Evolutionary conservation across 2,888 invertebrate species (phyloP).

Genomic region (Ecdyonurus torrentis): DNA sequence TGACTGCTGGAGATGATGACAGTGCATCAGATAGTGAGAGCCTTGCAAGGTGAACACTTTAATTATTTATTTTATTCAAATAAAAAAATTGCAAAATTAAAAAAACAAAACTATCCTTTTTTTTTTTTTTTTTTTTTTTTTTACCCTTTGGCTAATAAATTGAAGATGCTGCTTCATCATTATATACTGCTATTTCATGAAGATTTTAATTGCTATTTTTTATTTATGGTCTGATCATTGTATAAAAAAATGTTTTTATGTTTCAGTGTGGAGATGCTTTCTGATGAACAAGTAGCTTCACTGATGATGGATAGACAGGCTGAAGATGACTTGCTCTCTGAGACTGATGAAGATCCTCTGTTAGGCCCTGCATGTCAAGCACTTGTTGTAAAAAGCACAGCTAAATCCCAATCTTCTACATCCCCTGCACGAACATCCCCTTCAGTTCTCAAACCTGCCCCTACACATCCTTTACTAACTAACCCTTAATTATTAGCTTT

Average conservation of each 20-base stretch:
- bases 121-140: too few relatives aligned
- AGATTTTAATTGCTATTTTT: too few relatives aligned
- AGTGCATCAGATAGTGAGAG: conserved; percentile 50
- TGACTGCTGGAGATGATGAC: conserved; percentile 44
- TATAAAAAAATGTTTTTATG: conserved; percentile 2
- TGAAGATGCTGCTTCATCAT: neutral
- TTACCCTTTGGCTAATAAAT: neutral
- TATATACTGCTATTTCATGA: too few relatives aligned
- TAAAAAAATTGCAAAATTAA: neutral
- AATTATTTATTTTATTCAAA: neutral
- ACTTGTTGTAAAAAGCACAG: too few relatives aligned
- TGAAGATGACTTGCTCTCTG: neutral
- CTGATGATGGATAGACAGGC: conserved; percentile 42
- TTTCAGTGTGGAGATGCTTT: conserved; percentile 56
- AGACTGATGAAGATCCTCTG: neutral
- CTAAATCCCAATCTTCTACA: too few relatives aligned
- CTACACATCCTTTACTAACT: neutral
- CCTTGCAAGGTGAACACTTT: conserved; percentile 32
- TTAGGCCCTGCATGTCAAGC: neutral
- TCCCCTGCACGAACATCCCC: neutral
- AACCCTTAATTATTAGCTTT: too few relatives aligned
- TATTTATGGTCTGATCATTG: too few relatives aligned
- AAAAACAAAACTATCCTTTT: neutral
- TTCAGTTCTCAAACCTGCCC: neutral
- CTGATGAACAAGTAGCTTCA: conserved; percentile 56